Base-by-base conservation (phyloP, 2,113 vertebrate genomes). In the Galeopterus variegatus region DNA sequence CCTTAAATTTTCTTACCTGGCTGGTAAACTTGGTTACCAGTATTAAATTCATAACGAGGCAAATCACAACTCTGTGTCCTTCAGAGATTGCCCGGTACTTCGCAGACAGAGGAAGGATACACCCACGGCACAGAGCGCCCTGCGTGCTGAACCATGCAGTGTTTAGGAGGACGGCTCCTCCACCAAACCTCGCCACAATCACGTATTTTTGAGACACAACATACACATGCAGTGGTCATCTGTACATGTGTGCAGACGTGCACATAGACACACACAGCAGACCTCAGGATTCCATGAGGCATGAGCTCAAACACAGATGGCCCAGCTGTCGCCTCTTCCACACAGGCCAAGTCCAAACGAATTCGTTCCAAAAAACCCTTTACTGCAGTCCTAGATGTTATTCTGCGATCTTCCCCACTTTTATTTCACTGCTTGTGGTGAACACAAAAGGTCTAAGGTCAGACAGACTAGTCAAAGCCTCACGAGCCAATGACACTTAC, bases 401-500 rank as follows among this genome's bases (percentile, higher is more conserved):
- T 8, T 50, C 77, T 93, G 75, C 95, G 88, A 67, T 90, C 92
- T 62, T 64, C 90, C 88, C 83, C 75, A 45, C 76, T 93, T 73
- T 73, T 33, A 28, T 80, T 87, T 85, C 60, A 83, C 87, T 94
- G 89, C 90, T 92, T 50, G 24, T 76, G 88, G 81, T 97, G 84
- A 94, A 19, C 52, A n/a, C 33, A 77, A 2, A 83, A 56, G 31
- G 58, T 24, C 93, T 80, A 76, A 12, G 0, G 60, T 90, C 94
- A 92, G 82, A 84, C 95, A 97, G 86, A 52, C 88, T 77, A 11
- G n/a, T 82, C 62, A 72, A 88, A 96, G 84, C 75, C 48, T 4
- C 41, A 41, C 96, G 94, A 64, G 86, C 77, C 96, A 52, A 89
- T 67, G 33, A 33, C 54, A 92, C 97, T 88, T 96, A 67, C 80